Evolutionary conservation across 2,888 invertebrate species (phyloP).

Genomic region (Heliconius hortense): DNA sequence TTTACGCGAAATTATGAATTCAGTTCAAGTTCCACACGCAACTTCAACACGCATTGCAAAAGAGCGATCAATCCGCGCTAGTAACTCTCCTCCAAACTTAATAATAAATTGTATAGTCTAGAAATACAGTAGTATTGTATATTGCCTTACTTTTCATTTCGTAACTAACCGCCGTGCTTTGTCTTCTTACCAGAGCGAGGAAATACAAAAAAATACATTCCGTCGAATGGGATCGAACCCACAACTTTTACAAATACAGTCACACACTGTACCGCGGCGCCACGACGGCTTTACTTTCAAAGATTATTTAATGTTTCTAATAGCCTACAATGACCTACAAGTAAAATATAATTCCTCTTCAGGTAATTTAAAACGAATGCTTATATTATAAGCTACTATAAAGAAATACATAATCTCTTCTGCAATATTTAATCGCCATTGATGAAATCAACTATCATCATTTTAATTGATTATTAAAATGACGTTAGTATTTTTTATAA

Average conservation of each 20-base stretch:
- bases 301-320: not conserved
- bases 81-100: not conserved
- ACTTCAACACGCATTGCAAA: constrained; percentile 18
- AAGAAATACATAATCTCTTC: not conserved
- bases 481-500: not conserved
- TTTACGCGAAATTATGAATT: constrained; percentile 24
- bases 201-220: not conserved
- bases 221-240: not conserved
- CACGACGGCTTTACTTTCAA: not conserved
- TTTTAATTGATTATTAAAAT: constrained; percentile 8
- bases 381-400: not conserved
- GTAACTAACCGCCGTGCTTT: too few species aligned
- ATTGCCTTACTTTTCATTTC: not conserved
- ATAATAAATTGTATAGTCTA: constrained; percentile 3
- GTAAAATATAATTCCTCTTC: constrained; percentile 1
- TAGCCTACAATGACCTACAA: constrained; percentile 13
- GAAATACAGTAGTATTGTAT: not conserved
- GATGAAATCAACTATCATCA: not conserved
- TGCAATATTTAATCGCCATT: constrained; percentile 9
- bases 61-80: not conserved
- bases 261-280: not conserved
- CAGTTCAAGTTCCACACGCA: constrained; percentile 31
- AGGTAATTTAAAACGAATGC: not conserved
- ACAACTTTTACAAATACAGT: not conserved
- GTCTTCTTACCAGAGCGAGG: too few species aligned